Conservation (phyloP, 1,140 invertebrate genomes). For the Drosophila quadrilineata region DNA sequence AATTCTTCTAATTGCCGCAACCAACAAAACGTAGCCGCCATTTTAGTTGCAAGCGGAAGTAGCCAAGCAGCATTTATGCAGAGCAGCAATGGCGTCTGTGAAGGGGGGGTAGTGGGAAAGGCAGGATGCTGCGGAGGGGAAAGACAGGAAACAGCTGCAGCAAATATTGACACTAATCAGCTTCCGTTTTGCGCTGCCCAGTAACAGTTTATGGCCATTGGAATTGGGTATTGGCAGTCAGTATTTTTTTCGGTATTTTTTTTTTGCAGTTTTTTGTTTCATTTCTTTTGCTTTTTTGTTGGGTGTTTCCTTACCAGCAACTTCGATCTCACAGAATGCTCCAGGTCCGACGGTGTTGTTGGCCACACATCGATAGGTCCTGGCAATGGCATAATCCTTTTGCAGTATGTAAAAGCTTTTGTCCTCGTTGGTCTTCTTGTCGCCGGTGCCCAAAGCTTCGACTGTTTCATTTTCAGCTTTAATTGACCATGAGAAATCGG, state of each 20-base stretch:
- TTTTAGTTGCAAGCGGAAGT: conserved; percentile 40
- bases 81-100: conserved; percentile 14
- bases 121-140: conserved; percentile 4
- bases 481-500: conserved; percentile 92
- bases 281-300: neutral
- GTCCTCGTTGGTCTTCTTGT: conserved; percentile 41
- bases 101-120: neutral
- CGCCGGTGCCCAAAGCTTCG: conserved; percentile 81
- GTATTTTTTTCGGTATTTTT: neutral
- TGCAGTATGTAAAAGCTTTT: conserved; percentile 66
- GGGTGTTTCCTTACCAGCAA: conserved; percentile 85
- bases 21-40: conserved; percentile 25
- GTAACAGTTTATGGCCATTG: conserved; percentile 9
- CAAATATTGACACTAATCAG: conserved; percentile 67
- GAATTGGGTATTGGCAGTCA: no score
- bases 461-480: conserved; percentile 91
- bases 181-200: conserved; percentile 28
- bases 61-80: conserved; percentile 32
- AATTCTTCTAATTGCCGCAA: conserved; percentile 55
- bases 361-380: conserved; percentile 91
- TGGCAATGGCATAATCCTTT: conserved; percentile 77
- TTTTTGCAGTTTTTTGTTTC: neutral
- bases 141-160: conserved; percentile 45
- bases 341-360: conserved; percentile 91
- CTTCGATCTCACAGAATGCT: conserved; percentile 88